Evolutionary conservation across 2,888 invertebrate species (phyloP), one percentile per base, ranked within the genome.

Genomic region (Ellobium chinense): DNA sequence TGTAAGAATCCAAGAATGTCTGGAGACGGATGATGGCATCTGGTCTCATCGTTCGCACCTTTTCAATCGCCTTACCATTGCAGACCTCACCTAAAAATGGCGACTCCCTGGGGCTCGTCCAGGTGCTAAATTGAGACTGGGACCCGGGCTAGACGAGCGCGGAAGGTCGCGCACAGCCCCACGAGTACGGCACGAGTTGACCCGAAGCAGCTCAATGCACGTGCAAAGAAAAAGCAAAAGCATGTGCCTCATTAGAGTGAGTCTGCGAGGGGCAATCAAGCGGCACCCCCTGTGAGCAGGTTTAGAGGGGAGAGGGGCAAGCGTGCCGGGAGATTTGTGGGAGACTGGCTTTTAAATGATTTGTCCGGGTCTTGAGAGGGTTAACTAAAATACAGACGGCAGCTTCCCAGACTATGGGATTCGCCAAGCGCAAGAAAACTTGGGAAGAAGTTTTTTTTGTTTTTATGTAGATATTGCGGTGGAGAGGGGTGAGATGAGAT

Each of bases 171-270:
- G 31, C 34, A 34, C 31, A 60, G 36, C 46, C 58, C 29, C 31
- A 46, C 18, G 5, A 24, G 21, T 24, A 56, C 36, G 72, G 36
- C 37, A 24, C 36, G 36, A 29, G 27, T 3, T 12, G 72, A 37
- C n/a, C 72, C 18, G 12, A 27, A 9, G 60, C 24, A n/a, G 14
- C 36, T 58, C 37, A 14, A 1, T 14, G 34, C 72, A 72, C 36
- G 72, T 72, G 72, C 58, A 18, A 34, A 36, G 36, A 24, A 72
- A 58, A 60, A 58, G 36, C 58, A 36, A 34, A 60, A 27, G 27
- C 31, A n/a, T 72, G 24, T 60, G 72, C 24, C 72, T 72, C 72
- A 72, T 72, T 72, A 72, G n/a, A 60, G 36, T 46, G 36, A 14
- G 54, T 58, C 9, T 29, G n/a, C n/a, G 24, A 58, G 3, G 36